Base-by-base conservation (phyloP, 2,113 vertebrate species). In the Tetrao urogallus region DNA sequence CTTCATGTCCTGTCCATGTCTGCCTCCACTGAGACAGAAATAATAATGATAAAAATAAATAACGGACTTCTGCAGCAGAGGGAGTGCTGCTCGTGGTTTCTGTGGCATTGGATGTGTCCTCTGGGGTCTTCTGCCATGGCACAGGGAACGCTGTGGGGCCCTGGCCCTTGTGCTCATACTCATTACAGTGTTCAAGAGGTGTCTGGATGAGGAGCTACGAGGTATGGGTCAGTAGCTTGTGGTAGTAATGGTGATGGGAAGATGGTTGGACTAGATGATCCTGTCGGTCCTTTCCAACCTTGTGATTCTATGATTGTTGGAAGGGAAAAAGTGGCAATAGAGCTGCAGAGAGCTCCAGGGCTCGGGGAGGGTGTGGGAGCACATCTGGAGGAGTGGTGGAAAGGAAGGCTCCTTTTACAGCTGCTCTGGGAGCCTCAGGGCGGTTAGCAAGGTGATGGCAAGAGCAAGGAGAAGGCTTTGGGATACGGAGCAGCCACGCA, bases 1-100 rank as follows among this genome's bases (percentile, higher is more conserved):
- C 43, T 69, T 11, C 16, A 13, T 8, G 32, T 2, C 71, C 7
- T 0, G 17, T 10, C 32, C 4, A 0, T 0, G 5, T 7, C 48
- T 28, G 32, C 20, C 34, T 36, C 50, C 22, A 20, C 50, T 45
- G 78, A 42, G 87, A 52, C 2, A 43, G 2, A 13, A 61, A 28
- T 15, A 54, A 5, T 2, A 15, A 8, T 18, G 16, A 5, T 5
- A 40, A 3, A 5, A 17, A 12, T 10, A 13, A 63, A 10, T 22
- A 38, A 34, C 2, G 8, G 15, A 7, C 21, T 15, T 13, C 1
- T 8, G 0, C 7, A 3, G 61, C 24, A 2, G 11, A 27, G 64
- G 22, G 2, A 0, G 11, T 36, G 40, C 17, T 71, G 56, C 8
- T 25, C 9, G 28, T 9, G 7, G 1, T 16, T 4, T 34, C 77